Conservation (phyloP, 2,797 vertebrate species). For the Vultur gryphus region DNA sequence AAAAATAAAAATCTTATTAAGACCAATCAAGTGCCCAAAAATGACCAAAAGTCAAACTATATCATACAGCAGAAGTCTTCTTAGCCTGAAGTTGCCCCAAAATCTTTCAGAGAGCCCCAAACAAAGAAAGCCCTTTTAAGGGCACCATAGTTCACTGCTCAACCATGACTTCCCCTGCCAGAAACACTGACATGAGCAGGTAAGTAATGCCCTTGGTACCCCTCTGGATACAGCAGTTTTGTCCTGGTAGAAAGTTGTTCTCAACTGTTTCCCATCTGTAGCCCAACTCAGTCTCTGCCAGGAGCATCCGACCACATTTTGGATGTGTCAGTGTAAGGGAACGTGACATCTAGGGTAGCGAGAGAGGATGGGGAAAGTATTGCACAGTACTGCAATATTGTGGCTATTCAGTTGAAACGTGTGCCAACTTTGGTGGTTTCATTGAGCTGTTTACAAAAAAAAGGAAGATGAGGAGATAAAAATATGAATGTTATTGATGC, state of each 20-base stretch:
- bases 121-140: neutral
- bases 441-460: neutral
- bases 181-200: neutral
- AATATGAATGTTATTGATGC: neutral
- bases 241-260: neutral
- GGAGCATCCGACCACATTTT: neutral
- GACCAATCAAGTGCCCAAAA: neutral
- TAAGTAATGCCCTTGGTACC: neutral
- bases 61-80: neutral
- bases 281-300: neutral
- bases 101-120: neutral
- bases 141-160: neutral
- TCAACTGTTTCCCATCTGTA: neutral
- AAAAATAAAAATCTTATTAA: neutral
- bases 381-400: neutral
- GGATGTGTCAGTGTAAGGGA: neutral
- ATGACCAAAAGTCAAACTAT: neutral
- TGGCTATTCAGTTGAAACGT: constrained; percentile 10
- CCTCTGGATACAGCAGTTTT: neutral
- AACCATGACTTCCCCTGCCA: neutral
- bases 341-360: rapidly evolving
- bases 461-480: neutral
- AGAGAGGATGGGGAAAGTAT: neutral
- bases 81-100: neutral
- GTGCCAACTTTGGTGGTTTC: neutral